Percentiles rank a stretch among this genome's conserved stretches.
phyloP scores from a whole-genome alignment of 2,888 invertebrate genomes.

The Andricus curvator region DNA sequence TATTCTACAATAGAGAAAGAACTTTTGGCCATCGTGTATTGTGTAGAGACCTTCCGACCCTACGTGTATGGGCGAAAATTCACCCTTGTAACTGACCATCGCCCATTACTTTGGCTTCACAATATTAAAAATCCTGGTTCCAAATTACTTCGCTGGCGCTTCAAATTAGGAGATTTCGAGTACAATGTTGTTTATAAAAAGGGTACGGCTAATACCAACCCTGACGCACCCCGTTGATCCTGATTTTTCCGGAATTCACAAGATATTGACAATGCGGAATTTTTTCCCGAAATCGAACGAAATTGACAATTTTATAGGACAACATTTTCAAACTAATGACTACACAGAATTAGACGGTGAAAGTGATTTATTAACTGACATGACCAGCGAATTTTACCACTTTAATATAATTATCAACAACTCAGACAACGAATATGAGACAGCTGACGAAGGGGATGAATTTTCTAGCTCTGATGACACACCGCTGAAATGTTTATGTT shows the following conservation, averaged over 20 bases:
- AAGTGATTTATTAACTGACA: neutral
- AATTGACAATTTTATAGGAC: no score
- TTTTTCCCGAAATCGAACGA: no score
- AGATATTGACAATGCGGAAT: no score
- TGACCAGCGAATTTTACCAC: neutral
- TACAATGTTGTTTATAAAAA: slow-evolving; percentile 65
- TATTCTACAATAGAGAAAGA: neutral
- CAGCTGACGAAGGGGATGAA: neutral
- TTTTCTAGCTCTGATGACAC: neutral
- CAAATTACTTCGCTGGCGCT: slow-evolving; percentile 55
- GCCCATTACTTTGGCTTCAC: no score
- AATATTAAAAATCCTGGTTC: no score
- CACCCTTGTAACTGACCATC: no score
- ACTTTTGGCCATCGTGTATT: neutral
- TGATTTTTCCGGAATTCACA: no score
- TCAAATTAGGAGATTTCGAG: slow-evolving; percentile 64
- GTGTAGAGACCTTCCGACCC: neutral
- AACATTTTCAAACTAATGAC: no score
- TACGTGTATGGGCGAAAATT: no score
- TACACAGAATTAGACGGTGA: neutral
- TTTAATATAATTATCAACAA: neutral
- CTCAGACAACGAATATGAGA: neutral
- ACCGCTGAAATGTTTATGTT: neutral
- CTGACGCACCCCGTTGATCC: slow-evolving; percentile 38
- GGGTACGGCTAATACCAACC: no score